Evolutionary conservation across 2,113 vertebrate species (phyloP).

Genomic region (Gobiocypris rarus): DNA sequence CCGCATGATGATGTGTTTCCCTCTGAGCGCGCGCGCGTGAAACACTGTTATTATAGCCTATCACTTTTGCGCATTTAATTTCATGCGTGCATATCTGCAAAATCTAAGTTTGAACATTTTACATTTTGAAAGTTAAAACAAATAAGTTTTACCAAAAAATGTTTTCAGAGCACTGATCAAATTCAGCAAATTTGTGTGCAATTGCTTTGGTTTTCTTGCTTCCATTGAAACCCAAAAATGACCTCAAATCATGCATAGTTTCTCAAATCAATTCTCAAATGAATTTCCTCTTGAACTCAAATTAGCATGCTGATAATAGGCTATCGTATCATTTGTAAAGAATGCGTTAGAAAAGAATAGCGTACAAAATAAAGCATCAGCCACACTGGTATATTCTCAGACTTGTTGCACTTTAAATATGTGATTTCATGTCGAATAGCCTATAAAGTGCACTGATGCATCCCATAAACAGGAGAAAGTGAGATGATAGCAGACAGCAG

Average conservation of each 20-base stretch:
- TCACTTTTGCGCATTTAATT: neutral
- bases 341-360: neutral
- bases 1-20: constrained; percentile 82
- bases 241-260: neutral
- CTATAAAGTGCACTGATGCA: no score
- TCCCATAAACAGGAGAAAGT: neutral
- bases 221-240: neutral
- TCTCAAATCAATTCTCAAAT: neutral
- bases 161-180: neutral
- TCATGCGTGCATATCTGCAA: neutral
- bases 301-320: no score
- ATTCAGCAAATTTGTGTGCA: neutral
- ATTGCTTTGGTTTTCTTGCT: neutral
- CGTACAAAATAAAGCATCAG: neutral
- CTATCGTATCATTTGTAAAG: neutral
- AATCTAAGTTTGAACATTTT: neutral
- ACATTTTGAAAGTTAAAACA: neutral
- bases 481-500: neutral
- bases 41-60: no score
- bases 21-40: constrained; percentile 77
- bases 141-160: neutral
- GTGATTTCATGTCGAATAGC: no score
- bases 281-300: neutral
- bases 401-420: no score
- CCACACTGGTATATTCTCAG: neutral